Conservation (phyloP, 2,113 vertebrate genomes). For the Erythrocebus patas region DNA sequence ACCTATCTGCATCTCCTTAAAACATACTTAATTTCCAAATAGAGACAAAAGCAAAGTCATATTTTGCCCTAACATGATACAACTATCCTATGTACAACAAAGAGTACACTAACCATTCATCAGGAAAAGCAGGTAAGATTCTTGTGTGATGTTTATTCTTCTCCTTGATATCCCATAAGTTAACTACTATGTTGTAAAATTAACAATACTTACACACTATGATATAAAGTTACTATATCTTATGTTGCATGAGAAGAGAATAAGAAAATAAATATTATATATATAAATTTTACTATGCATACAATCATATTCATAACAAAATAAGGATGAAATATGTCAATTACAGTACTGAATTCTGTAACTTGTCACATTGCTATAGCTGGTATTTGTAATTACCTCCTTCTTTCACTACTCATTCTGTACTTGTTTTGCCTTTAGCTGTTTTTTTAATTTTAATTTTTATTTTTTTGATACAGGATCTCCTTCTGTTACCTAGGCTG, state of each 20-base stretch:
- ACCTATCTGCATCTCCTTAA: background rate
- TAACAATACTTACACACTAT: background rate
- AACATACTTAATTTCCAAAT: background rate
- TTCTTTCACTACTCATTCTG: background rate
- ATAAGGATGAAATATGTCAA: background rate
- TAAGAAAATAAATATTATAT: background rate
- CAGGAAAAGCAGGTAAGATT: background rate
- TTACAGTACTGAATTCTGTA: background rate
- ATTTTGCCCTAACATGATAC: background rate
- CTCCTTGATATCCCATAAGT: background rate
- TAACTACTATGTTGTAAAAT: background rate
- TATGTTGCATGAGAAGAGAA: background rate
- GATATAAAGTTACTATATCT: background rate
- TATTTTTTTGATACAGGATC: no score
- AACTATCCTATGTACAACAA: background rate
- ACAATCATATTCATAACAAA: background rate
- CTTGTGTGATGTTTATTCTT: background rate
- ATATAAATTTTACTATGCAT: background rate
- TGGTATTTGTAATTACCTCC: background rate
- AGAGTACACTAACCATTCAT: background rate
- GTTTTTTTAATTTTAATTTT: no score
- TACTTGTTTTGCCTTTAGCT: background rate
- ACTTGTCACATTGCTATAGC: background rate
- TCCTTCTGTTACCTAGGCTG: no score
- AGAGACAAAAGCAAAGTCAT: background rate